phyloP scores from a whole-genome alignment of 2,888 invertebrate genomes.

The Eupithecia subumbrata region DNA sequence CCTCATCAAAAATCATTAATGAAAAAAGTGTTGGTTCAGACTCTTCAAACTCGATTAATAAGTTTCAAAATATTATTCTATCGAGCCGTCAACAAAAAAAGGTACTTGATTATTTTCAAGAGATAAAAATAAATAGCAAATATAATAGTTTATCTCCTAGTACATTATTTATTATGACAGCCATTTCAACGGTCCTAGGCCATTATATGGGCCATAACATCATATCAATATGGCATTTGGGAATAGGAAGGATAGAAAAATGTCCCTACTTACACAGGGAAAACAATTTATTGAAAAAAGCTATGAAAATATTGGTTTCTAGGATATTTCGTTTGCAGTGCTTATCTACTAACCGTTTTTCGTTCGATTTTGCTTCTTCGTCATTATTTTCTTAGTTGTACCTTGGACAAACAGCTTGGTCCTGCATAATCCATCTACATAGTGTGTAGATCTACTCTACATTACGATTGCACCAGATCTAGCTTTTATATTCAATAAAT shows the following conservation, averaged over 20 bases:
- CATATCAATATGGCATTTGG: constrained; percentile 20
- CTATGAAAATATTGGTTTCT: not conserved
- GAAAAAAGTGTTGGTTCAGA: not conserved
- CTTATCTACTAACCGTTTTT: not conserved
- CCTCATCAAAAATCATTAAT: not conserved
- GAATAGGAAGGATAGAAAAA: constrained; percentile 10
- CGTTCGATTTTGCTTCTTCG: not conserved
- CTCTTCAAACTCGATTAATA: not conserved
- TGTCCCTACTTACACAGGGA: constrained; percentile 6
- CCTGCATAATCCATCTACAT: not conserved
- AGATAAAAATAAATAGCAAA: constrained; percentile 19
- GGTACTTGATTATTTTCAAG: not conserved
- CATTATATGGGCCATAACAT: constrained; percentile 17
- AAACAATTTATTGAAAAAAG: constrained; percentile 10
- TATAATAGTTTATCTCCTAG: constrained; percentile 17
- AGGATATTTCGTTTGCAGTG: not conserved
- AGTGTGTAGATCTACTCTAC: not conserved
- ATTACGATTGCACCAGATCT: too few relatives aligned
- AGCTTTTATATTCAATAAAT: too few relatives aligned
- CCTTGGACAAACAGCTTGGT: not conserved
- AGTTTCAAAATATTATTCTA: not conserved
- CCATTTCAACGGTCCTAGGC: constrained; percentile 15
- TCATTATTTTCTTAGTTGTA: not conserved
- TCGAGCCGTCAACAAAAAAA: not conserved
- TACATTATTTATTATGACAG: constrained; percentile 29